Base-by-base conservation (phyloP, 2,888 invertebrate species). In the Nymphalis c-album region DNA sequence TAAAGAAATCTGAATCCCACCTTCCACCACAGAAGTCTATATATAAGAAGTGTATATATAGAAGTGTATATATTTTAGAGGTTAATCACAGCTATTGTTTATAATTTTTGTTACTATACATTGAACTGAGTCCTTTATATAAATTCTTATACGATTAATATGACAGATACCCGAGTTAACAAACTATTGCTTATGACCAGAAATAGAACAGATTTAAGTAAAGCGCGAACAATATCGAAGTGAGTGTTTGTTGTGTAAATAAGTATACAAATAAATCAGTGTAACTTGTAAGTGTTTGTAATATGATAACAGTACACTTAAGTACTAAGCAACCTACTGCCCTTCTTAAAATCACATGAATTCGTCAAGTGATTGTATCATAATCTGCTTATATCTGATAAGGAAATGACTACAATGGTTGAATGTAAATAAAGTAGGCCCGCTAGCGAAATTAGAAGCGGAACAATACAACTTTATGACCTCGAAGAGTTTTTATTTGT, bases 311-410 rank as follows among this genome's bases (percentile, higher is more conserved):
- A 53, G 22, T 22, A 59, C 13, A 57, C 16, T 45, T 60, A 60
- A 63, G 47, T 63, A 35, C 40, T 18, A 45, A 26, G 50, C 65
- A 50, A 68, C 68, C 65, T 18, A 65, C 45, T 68, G 58, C 61
- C 61, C 58, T 68, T 58, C 58, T 61, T 68, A 48, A 48, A 40
- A 60, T 60, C 47, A 60, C 18, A 48, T 45, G 20, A 22, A 40
- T 10, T 22, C 22, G 48, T 65, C 46, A 61, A 62, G 64, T 63
- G 45, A 63, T 63, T 16, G 16, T 48, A 63, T 55, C 26, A 13
- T 62, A 62, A 67, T 57, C 64, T 53, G 58, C 70, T 67, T 70
- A 70, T 64, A 50, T 68, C 61, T 51, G 55, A 62, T 47, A 40
- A 45, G 53, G 31, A 35, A 26, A 16, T 50, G 45, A 46, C 18